Evolutionary conservation across 2,888 invertebrate species (phyloP).

Genomic region (Zhengitettix transpicula): DNA sequence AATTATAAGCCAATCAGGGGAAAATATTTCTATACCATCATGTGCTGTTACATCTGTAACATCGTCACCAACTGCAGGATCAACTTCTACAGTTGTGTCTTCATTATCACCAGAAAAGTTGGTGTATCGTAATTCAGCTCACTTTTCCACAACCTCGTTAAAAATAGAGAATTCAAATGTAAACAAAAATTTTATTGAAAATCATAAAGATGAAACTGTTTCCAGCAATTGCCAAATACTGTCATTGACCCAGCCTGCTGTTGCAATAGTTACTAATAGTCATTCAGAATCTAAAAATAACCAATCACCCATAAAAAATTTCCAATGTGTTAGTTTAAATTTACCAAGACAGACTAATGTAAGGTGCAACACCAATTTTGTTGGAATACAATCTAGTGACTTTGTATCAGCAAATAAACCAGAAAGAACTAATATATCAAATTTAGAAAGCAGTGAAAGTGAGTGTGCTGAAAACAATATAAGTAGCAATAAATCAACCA

Average conservation of each 20-base stretch:
- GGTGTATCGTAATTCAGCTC: neutral
- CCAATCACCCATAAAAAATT: neutral
- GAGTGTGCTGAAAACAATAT: too few relatives aligned
- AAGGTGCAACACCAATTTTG: neutral
- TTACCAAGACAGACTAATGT: neutral
- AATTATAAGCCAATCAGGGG: too few relatives aligned
- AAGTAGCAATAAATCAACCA: too few relatives aligned
- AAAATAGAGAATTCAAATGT: neutral
- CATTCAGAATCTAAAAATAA: neutral
- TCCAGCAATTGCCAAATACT: neutral
- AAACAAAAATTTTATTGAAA: neutral
- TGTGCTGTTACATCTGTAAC: neutral
- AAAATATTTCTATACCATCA: neutral
- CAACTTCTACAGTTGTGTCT: neutral
- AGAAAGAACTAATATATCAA: too few relatives aligned
- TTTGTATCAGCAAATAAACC: too few relatives aligned
- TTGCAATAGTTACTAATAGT: neutral
- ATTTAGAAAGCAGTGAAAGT: too few relatives aligned
- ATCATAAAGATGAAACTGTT: neutral
- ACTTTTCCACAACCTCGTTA: neutral
- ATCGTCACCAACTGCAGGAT: neutral
- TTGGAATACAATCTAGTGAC: neutral
- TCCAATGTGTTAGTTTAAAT: neutral
- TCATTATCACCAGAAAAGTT: neutral
- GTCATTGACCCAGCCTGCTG: neutral